phyloP scores from a whole-genome alignment of 1,140 invertebrate species.

The Cyrtorhinus lividipennis region DNA sequence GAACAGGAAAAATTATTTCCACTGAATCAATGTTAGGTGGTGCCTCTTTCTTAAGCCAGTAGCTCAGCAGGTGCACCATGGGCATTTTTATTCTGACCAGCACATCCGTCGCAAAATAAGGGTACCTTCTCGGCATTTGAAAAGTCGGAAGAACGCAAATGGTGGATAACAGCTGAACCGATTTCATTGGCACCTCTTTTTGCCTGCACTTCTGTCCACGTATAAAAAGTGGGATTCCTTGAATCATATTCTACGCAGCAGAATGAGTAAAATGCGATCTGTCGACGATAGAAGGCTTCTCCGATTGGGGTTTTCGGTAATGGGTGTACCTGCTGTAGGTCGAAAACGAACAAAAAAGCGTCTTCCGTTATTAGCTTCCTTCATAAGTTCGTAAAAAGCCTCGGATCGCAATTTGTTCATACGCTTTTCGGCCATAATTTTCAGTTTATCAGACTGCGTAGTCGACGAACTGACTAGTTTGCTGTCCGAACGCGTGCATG shows the following conservation, averaged over 20 bases:
- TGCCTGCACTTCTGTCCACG: slow-evolving; percentile 26
- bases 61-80: slow-evolving; percentile 9
- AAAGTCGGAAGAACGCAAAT: slow-evolving; percentile 13
- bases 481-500: neutral
- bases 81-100: slow-evolving; percentile 11
- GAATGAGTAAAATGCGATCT: slow-evolving; percentile 29
- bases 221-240: slow-evolving; percentile 21
- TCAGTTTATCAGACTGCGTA: neutral
- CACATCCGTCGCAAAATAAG: slow-evolving; percentile 12
- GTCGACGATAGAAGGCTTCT: slow-evolving; percentile 25
- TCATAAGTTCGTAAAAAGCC: neutral
- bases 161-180: slow-evolving; percentile 24
- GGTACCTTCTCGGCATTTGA: neutral
- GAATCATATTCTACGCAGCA: slow-evolving; percentile 20
- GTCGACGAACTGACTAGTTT: neutral
- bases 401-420: neutral
- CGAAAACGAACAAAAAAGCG: slow-evolving; percentile 11
- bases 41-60: slow-evolving; percentile 13
- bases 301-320: slow-evolving; percentile 19
- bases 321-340: slow-evolving; percentile 21
- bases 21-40: neutral
- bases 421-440: neutral
- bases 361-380: neutral
- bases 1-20: slow-evolving; percentile 24
- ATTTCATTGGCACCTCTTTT: slow-evolving; percentile 28